Evolutionary conservation across 37 sponge, comb jelly and placozoan genomes (phyloP), one percentile per base, ranked within the genome.

Genomic region (Aphrocallistes beatrix): DNA sequence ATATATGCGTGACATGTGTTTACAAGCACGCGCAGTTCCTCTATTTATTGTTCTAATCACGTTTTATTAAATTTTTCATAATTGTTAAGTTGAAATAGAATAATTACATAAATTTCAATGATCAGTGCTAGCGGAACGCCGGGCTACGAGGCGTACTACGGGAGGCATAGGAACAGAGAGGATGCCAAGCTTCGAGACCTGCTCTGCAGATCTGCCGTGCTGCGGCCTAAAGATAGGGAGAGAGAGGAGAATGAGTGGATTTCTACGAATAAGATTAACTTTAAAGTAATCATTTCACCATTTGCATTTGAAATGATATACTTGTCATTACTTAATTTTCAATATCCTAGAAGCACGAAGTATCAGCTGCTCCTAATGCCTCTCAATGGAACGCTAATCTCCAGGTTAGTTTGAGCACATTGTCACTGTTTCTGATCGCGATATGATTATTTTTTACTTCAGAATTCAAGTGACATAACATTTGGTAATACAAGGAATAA

Each of bases 391-490:
- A 60, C n/a, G 8, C 75, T 60, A 60, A 60, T 28, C 75, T 60
- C 28, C 75, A 60, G 75, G 75, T 60, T 3, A 6, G 75, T 60
- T 32, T 19, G 21, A 25, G 34, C 34, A 6, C 3, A 42, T 42
- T 42, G 13, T 42, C 10, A 42, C 13, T 42, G 10, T 13, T 42
- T 42, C 6, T 42, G 6, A 42, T 42, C 6, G 13, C 10, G 45
- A 42, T 42, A 42, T 42, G 45, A 13, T 42, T 42, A 42, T 16
- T 42, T 13, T 16, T 42, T 16, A 13, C n/a, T 60, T 21, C n/a
- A 60, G 75, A 60, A 60, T 13, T 60, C 75, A 3, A 60, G 75
- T 60, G 75, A 60, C n/a, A 60, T 60, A 19, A 60, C 75, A 32
- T 60, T 60, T 28, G 75, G 75, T 19, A 30, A 60, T 60, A 28